These are phyloP conservation scores for Terebella lapidaria DNA, from an alignment of 2,888 invertebrate species.

Conservation along the genomic window DNA sequence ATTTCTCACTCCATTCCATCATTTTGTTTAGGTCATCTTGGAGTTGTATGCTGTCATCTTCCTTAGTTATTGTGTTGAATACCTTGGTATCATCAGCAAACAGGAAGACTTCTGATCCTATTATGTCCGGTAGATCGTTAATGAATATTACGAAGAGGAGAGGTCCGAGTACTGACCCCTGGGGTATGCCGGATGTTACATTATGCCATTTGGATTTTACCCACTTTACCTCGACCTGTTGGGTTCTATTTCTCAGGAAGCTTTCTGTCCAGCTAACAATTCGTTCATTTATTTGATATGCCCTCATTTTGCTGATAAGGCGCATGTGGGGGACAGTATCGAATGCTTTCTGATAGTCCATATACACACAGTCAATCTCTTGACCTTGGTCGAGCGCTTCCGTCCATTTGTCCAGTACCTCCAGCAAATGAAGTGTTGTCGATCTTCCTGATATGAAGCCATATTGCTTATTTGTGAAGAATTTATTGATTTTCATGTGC, in stretches of 20 bases:
- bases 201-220: neutral
- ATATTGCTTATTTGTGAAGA: neutral
- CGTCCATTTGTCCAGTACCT: neutral
- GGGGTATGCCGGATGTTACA: neutral
- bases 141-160: constrained; percentile 17
- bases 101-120: constrained; percentile 1
- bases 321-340: constrained; percentile 14
- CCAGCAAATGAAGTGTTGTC: neutral
- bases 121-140: constrained; percentile 13
- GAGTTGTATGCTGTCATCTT: neutral
- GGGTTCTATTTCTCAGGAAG: too few species aligned
- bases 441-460: constrained; percentile 8
- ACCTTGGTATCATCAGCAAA: constrained; percentile 19
- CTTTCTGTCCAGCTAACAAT: constrained; percentile 5
- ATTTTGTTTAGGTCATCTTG: constrained; percentile 1
- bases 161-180: constrained; percentile 18
- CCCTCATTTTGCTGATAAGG: constrained; percentile 8
- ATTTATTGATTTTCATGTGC: neutral
- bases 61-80: neutral
- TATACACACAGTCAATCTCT: constrained; percentile 4
- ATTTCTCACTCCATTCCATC: constrained; percentile 7
- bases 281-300: constrained; percentile 8
- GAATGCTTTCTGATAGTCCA: constrained; percentile 16
- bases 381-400: neutral
- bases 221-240: too few species aligned